Conservation (phyloP, 2,888 invertebrate genomes). For the Drosophila antonietae region DNA sequence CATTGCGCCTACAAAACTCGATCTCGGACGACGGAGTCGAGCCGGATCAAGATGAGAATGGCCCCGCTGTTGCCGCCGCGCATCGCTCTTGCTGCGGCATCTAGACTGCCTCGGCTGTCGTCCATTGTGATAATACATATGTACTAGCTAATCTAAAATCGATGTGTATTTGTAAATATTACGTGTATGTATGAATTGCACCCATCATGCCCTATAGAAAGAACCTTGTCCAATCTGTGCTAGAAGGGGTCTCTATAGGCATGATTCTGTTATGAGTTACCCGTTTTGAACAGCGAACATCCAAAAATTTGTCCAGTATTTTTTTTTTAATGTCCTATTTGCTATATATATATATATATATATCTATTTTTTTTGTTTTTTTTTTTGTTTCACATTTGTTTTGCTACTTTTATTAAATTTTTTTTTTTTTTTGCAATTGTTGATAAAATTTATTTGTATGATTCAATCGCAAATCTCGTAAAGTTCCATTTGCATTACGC, state of each 20-base stretch:
- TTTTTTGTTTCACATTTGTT: slow-evolving; percentile 2
- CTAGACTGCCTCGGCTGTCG: slow-evolving; percentile 53
- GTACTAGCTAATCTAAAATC: slow-evolving; percentile 62
- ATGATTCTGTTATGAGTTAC: slow-evolving; percentile 28
- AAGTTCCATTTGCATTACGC: not conserved
- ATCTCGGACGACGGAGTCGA: slow-evolving; percentile 53
- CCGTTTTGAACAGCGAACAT: not conserved
- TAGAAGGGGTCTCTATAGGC: slow-evolving; percentile 6
- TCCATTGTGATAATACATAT: slow-evolving; percentile 70
- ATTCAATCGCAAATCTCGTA: slow-evolving; percentile 20
- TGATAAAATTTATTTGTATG: slow-evolving; percentile 30
- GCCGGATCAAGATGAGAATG: slow-evolving; percentile 35
- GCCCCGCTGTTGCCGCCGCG: slow-evolving; percentile 8
- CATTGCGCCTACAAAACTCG: slow-evolving; percentile 53
- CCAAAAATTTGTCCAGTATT: slow-evolving; percentile 1
- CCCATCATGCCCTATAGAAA: not conserved
- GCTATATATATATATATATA: not conserved
- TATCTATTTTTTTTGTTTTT: slow-evolving; percentile 4
- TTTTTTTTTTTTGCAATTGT: slow-evolving; percentile 17
- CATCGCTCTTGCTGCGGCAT: slow-evolving; percentile 73
- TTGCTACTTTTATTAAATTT: not conserved
- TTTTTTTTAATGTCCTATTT: not conserved
- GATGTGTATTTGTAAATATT: slow-evolving; percentile 66
- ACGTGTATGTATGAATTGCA: slow-evolving; percentile 43
- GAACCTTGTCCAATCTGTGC: not conserved